Evolutionary conservation across 2,888 invertebrate species (phyloP), one percentile per base, ranked within the genome.

Genomic region (Tuta absoluta): DNA sequence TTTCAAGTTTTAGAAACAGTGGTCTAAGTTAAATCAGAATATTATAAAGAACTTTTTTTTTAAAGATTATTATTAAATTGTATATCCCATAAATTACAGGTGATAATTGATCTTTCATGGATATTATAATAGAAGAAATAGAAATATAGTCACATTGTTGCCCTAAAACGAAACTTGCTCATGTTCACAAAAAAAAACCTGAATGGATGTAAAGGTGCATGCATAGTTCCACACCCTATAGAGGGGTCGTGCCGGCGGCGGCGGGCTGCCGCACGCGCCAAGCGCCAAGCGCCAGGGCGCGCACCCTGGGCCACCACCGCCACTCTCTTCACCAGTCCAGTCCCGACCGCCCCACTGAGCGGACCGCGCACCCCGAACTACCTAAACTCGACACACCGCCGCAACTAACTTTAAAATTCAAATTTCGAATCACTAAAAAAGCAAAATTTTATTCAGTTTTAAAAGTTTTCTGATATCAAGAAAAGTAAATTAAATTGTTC

Each of bases 361-460:
- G 89, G 87, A 86, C 86, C 87, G 89, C 85, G 87, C 89, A 86
- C 88, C 90, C 89, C 86, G 79, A 78, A 67, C 70, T 66, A 75
- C 70, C 71, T 66, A n/a, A 23, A 23, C 67, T 68, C 21, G 48
- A 1, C 45, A 63, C 57, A 69, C 49, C 19, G 53, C 24, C 68
- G 67, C 63, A 69, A 71, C 21, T 41, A 23, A 21, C 56, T 38
- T 68, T 63, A 69, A 71, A 71, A 37, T 51, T 38, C 23, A 19
- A 38, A 53, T 53, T 38, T n/a, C 19, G n/a, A 45, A 60, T 17
- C 12, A 33, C 17, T 2, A 57, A 7, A 45, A 51, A 51, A 62
- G 10, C 1, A 60, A 60, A 59, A 23, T 28, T 59, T 63, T 10
- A 45, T 2, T 57, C 49, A 60, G 66, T 51, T 60, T 33, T 38